Percentiles rank a stretch among this genome's conserved stretches.
Conservation (phyloP, 2,888 invertebrate species). For the Corythucha ciliata region DNA sequence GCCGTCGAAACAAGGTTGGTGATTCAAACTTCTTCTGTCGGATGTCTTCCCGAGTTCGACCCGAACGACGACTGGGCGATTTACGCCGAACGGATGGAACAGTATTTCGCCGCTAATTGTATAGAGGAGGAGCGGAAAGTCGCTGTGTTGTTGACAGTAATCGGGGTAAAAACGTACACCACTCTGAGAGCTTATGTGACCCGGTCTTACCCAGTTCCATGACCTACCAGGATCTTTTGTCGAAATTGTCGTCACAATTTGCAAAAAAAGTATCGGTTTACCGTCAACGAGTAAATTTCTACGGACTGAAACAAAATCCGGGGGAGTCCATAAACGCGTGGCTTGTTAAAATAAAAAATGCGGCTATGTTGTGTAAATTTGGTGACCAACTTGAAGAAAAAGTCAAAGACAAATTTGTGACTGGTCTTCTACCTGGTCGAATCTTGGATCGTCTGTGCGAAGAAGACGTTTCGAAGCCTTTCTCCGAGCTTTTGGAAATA, state of each 20-base stretch:
- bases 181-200: constrained; percentile 9
- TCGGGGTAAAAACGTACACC: too few relatives aligned
- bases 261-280: constrained; percentile 1
- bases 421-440: constrained; percentile 4
- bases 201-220: background rate
- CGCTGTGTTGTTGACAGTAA: too few relatives aligned
- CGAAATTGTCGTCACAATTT: background rate
- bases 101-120: too few relatives aligned
- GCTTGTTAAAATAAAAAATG: background rate
- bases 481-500: background rate
- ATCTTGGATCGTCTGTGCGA: constrained; percentile 9
- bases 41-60: too few relatives aligned
- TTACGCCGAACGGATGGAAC: too few relatives aligned
- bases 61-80: too few relatives aligned
- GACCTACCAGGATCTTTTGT: background rate
- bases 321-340: background rate
- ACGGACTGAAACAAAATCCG: background rate
- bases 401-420: constrained; percentile 1
- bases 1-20: too few relatives aligned
- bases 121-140: too few relatives aligned
- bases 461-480: background rate
- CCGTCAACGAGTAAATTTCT: background rate
- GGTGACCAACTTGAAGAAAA: background rate
- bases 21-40: too few relatives aligned
- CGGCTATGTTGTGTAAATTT: constrained; percentile 10